Conservation (phyloP, 2,113 vertebrate species). For the Apteryx mantelli region DNA sequence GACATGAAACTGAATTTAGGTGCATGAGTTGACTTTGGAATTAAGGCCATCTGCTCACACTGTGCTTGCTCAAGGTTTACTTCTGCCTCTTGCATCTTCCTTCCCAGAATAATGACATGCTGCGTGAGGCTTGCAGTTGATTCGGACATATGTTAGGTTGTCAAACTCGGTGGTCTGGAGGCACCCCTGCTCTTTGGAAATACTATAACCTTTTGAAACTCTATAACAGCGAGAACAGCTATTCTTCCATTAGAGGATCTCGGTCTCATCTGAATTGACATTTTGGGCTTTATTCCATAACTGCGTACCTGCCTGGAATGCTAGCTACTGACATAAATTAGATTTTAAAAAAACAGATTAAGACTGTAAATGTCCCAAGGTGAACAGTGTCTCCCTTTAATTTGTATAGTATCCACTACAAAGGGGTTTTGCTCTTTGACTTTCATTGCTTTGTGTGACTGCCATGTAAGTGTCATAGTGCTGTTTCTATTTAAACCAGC, state of each 20-base stretch:
- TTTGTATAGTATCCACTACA: not conserved
- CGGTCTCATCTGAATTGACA: constrained; percentile 31
- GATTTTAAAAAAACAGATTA: not conserved
- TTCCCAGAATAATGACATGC: not conserved
- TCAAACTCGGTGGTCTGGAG: not conserved
- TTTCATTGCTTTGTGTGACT: not conserved
- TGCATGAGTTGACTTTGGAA: constrained; percentile 29
- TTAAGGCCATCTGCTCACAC: constrained; percentile 35
- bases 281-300: not conserved
- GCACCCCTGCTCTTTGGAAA: not conserved
- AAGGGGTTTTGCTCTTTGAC: not conserved
- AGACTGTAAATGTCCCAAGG: not conserved
- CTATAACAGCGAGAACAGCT: not conserved
- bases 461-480: not conserved
- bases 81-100: not conserved
- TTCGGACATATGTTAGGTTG: constrained; percentile 6
- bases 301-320: not conserved
- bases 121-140: not conserved
- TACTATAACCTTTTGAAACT: not conserved
- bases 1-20: constrained; percentile 17
- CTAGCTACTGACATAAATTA: not conserved
- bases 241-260: not conserved
- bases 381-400: not conserved
- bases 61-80: not conserved
- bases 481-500: not conserved